phyloP scores from a whole-genome alignment of 1,140 invertebrate species.

The Solenopsis invicta region DNA sequence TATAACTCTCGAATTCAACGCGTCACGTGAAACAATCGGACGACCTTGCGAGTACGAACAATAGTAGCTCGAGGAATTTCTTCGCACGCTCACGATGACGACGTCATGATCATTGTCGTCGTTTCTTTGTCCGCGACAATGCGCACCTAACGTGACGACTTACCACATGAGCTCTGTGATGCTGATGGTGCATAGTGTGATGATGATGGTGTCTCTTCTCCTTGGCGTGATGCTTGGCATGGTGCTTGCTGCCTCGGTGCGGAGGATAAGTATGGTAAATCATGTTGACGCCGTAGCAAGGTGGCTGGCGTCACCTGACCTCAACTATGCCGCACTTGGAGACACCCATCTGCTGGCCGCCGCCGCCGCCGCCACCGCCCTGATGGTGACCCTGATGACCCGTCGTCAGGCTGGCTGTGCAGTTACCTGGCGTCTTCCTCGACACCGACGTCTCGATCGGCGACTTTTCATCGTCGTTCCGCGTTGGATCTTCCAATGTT shows the following conservation, averaged over 20 bases:
- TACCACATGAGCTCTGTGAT: constrained; percentile 85
- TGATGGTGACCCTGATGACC: constrained; percentile 63
- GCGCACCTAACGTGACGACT: constrained; percentile 70
- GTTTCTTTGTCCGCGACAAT: constrained; percentile 15
- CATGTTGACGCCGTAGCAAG: constrained; percentile 83
- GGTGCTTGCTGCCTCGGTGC: constrained; percentile 83
- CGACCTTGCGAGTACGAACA: neutral
- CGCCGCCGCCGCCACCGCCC: constrained; percentile 37
- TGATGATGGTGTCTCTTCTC: constrained; percentile 85
- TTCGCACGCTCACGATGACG: neutral
- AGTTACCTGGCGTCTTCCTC: constrained; percentile 60
- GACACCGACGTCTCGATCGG: constrained; percentile 26
- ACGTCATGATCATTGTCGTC: neutral
- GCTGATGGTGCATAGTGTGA: constrained; percentile 84
- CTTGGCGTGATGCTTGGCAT: constrained; percentile 82
- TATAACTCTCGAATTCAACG: neutral
- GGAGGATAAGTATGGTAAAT: constrained; percentile 86
- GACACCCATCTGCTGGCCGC: constrained; percentile 68
- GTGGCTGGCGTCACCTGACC: constrained; percentile 85
- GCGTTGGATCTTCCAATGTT: constrained; percentile 65
- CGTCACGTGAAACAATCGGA: neutral
- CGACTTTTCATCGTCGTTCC: constrained; percentile 56
- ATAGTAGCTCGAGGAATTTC: neutral
- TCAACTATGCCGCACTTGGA: constrained; percentile 83
- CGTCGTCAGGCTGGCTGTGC: constrained; percentile 41